Evolutionary conservation across 2,888 invertebrate species (phyloP).

Genomic region (Apotomis betuletana): DNA sequence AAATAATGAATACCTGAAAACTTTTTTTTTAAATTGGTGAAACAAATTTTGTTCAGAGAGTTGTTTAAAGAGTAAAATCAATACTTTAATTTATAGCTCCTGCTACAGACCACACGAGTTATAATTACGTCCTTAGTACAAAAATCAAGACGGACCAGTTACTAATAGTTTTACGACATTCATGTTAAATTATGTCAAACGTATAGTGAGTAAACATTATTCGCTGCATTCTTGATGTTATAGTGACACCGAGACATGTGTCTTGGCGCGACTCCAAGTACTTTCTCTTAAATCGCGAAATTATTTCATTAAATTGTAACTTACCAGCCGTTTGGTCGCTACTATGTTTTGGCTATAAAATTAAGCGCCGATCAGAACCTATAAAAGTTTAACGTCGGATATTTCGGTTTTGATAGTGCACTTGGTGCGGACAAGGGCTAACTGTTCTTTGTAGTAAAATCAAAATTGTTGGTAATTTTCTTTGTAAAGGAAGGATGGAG

Average conservation of each 20-base stretch:
- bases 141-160: conserved; percentile 42
- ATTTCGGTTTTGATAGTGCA: conserved; percentile 39
- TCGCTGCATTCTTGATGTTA: conserved; percentile 64
- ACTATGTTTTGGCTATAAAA: conserved; percentile 39
- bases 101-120: too few relatives aligned
- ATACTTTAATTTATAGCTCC: too few relatives aligned
- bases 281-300: conserved; percentile 71
- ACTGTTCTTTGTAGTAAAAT: conserved; percentile 37
- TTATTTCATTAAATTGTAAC: conserved; percentile 57
- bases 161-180: conserved; percentile 63
- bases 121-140: background rate
- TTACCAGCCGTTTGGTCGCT: conserved; percentile 25
- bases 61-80: too few relatives aligned
- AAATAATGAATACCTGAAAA: too few relatives aligned
- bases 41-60: too few relatives aligned
- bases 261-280: conserved; percentile 71
- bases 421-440: conserved; percentile 21
- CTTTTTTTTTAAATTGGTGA: too few relatives aligned
- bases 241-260: conserved; percentile 61
- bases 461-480: conserved; percentile 30
- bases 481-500: conserved; percentile 39
- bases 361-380: conserved; percentile 35
- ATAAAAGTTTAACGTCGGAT: conserved; percentile 37
- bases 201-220: conserved; percentile 61
- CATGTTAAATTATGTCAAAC: conserved; percentile 61